phyloP scores from a whole-genome alignment of 2,113 vertebrate genomes.

The Tricholaema leucomelas region DNA sequence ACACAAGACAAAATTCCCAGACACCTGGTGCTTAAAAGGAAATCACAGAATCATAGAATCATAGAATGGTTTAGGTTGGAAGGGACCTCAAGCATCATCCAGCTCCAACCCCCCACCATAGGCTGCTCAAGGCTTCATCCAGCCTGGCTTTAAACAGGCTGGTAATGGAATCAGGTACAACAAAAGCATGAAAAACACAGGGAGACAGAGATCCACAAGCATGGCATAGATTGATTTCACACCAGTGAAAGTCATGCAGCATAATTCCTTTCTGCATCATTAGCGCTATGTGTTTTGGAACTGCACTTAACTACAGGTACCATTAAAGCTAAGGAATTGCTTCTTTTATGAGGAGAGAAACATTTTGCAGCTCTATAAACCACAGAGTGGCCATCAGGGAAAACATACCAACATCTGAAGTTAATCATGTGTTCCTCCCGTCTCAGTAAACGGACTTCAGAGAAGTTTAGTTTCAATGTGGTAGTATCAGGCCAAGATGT shows the following conservation, averaged over 20 bases:
- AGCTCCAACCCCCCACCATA: no score
- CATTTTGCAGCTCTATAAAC: constrained; percentile 49
- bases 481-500: neutral
- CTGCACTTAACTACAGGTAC: constrained; percentile 26
- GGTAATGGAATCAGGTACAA: neutral
- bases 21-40: neutral
- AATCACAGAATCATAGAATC: no score
- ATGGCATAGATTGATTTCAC: neutral
- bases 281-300: constrained; percentile 21
- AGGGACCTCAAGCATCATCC: no score
- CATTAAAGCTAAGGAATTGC: constrained; percentile 42
- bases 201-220: neutral
- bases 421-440: constrained; percentile 20
- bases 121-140: no score
- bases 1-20: neutral
- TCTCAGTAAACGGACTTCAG: neutral
- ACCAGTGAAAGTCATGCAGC: neutral
- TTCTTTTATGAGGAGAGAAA: constrained; percentile 36
- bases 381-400: constrained; percentile 25
- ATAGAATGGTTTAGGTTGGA: no score
- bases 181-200: neutral
- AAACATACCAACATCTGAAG: constrained; percentile 27
- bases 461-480: neutral
- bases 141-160: no score
- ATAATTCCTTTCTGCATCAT: constrained; percentile 24